Base-by-base conservation (phyloP, 1,140 invertebrate genomes). In the Lethrus apterus region DNA sequence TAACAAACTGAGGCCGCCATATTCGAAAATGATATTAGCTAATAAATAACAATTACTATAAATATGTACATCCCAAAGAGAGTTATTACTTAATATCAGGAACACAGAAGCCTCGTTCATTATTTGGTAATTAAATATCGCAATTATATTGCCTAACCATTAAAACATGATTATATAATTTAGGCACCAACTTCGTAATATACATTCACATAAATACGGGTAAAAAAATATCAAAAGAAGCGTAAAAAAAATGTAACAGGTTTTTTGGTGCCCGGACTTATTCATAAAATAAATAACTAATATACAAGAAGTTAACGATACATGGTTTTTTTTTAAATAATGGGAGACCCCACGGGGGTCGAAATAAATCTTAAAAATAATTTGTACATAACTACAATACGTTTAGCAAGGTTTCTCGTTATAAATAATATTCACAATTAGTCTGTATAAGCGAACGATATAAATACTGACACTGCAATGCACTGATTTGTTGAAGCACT, bases 221-320 rank as follows among this genome's bases (percentile, higher is more conserved):
- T 42, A 42, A 42, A 42, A 42, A 42, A 42, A 42, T 42, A 42
- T 42, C 40, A 42, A 42, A 41, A n/a, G n/a, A 42, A 42, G 40
- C 40, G 40, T 42, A 26, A 42, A 42, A n/a, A n/a, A 42, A 42
- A 42, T 38, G 35, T 38, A 38, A 38, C 24, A 21, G 24, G 20
- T 38, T 18, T 38, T 38, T 38, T 38, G 35, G 35, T 38, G 35
- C 24, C 35, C 24, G 24, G 24, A 38, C 35, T 18, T 38, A 38
- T 38, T 38, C 35, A 38, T 38, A 38, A 38, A 38, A 38, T 38
- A 38, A 38, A 38, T 38, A 38, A 38, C 35, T 38, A 38, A 38
- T 38, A 38, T 38, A 38, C 35, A 38, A n/a, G n/a, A 23, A 38
- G 35, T 38, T 38, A 38, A n/a, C n/a, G n/a, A 38, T 38, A 38